A percentile compares a stretch with the other conserved stretches of the same genome.
These are phyloP conservation scores for Drusus annulatus DNA, from an alignment of 1,140 invertebrate genomes.

Conservation along the genomic window DNA sequence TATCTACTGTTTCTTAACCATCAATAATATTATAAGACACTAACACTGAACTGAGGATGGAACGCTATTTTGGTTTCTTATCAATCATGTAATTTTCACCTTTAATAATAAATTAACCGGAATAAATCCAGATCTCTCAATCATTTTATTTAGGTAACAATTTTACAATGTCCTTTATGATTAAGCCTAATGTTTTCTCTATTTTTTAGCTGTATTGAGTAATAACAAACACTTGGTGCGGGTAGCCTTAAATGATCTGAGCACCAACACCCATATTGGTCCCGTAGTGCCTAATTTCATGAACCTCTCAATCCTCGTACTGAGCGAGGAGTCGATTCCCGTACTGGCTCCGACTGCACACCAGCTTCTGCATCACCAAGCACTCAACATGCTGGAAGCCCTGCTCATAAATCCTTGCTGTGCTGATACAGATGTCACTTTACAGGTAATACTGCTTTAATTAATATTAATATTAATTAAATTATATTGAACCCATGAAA, in stretches of 20 bases:
- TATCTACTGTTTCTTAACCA: no score
- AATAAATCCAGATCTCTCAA: no score
- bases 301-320: constrained; percentile 66
- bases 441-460: constrained; percentile 62
- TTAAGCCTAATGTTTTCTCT: not conserved
- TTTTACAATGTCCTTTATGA: no score
- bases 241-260: constrained; percentile 68
- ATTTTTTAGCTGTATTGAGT: constrained; percentile 67
- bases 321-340: constrained; percentile 65
- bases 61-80: no score
- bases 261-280: constrained; percentile 68
- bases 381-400: constrained; percentile 69
- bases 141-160: no score
- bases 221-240: constrained; percentile 66
- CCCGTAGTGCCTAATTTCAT: constrained; percentile 70
- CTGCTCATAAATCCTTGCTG: constrained; percentile 69
- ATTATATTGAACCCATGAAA: no score
- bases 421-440: constrained; percentile 69
- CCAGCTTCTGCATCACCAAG: constrained; percentile 64
- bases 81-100: no score
- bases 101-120: no score
- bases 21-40: no score
- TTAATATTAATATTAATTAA: no score
- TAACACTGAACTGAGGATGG: no score
- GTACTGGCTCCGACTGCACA: constrained; percentile 35